Evolutionary conservation across 2,113 vertebrate species (phyloP).

Genomic region (Stegostoma tigrinum): DNA sequence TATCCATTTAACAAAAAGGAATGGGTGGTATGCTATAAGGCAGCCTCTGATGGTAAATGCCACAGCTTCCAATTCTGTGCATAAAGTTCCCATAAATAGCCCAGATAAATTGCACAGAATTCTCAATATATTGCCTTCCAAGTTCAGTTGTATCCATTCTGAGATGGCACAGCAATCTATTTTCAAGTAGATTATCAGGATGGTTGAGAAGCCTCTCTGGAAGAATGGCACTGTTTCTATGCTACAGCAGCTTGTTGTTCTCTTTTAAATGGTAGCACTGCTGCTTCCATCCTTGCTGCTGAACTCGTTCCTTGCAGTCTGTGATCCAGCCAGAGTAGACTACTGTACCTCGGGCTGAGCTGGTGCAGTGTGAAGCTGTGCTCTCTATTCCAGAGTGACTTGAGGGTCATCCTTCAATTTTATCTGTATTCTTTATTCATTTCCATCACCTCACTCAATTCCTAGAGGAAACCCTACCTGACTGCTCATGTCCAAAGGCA

Average conservation of each 20-base stretch:
- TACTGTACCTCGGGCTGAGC: background rate
- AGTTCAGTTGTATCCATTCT: background rate
- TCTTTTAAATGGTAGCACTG: background rate
- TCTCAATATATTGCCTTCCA: background rate
- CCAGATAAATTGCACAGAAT: background rate
- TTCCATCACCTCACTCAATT: background rate
- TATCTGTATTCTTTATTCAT: background rate
- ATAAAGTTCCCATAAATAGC: background rate
- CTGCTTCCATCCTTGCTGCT: background rate
- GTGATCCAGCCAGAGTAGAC: background rate
- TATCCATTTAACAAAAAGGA: background rate
- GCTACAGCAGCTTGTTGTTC: background rate
- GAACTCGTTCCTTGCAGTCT: background rate
- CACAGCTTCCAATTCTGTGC: too few relatives aligned
- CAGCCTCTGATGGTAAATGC: background rate
- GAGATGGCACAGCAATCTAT: background rate
- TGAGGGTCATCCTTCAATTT: background rate
- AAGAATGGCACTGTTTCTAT: background rate
- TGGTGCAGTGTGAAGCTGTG: background rate
- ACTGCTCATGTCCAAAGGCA: background rate
- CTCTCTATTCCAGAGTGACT: background rate
- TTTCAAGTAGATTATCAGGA: background rate
- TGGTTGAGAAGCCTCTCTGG: background rate
- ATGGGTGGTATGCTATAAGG: background rate
- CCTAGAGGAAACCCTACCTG: background rate